These are phyloP conservation scores for Lithobates pipiens DNA, from an alignment of 2,797 vertebrate species.

Conservation along the genomic window DNA sequence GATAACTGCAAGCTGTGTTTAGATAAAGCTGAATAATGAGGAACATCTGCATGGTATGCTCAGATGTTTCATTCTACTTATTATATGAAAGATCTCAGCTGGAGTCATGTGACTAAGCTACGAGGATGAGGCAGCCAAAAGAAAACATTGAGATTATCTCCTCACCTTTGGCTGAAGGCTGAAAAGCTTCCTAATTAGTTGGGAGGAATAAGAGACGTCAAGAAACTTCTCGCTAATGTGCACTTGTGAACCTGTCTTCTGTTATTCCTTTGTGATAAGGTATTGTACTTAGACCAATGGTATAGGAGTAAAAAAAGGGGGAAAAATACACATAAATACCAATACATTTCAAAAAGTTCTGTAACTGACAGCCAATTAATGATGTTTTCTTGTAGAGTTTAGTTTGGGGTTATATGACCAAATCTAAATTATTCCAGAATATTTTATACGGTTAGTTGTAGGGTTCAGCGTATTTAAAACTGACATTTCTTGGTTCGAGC, in stretches of 20 bases:
- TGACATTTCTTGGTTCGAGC: no score
- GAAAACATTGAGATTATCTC: slow-evolving; percentile 11
- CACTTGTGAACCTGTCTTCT: background rate
- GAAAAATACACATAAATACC: background rate
- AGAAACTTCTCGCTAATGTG: background rate
- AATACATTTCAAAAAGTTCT: background rate
- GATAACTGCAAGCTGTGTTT: slow-evolving; percentile 32
- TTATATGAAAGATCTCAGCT: slow-evolving; percentile 39
- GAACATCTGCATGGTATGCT: slow-evolving; percentile 54
- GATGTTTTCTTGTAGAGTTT: background rate
- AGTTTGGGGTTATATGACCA: no score
- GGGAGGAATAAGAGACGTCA: background rate
- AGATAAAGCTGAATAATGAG: slow-evolving; percentile 46
- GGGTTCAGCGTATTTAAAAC: no score
- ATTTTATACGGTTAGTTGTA: background rate
- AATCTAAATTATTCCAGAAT: background rate
- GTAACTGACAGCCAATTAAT: background rate
- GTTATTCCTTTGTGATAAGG: background rate
- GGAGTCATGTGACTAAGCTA: slow-evolving; percentile 9
- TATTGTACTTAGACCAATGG: background rate
- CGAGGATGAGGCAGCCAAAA: background rate
- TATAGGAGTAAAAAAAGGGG: background rate
- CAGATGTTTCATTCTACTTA: slow-evolving; percentile 40
- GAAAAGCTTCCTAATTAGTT: background rate
- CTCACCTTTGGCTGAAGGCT: background rate